Evolutionary conservation across 2,888 invertebrate species (phyloP).

Genomic region (Plagiodera versicolora): DNA sequence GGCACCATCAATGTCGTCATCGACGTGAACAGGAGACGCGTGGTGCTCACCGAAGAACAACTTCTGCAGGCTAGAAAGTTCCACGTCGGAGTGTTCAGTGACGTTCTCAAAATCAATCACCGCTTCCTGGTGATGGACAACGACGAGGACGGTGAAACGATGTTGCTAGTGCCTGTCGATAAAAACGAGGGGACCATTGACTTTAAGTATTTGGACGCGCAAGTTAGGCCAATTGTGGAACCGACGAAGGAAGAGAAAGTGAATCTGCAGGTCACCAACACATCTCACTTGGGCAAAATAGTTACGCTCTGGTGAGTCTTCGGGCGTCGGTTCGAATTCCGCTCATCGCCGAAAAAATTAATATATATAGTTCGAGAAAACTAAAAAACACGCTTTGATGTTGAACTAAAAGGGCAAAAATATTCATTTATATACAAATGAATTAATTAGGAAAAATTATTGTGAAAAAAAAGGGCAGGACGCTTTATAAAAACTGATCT

Average conservation of each 20-base stretch:
- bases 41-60: not conserved
- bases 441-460: too few species aligned
- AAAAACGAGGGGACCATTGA: conserved; percentile 57
- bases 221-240: conserved; percentile 52
- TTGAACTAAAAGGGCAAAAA: too few species aligned
- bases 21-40: conserved; percentile 53
- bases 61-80: not conserved
- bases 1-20: conserved; percentile 63
- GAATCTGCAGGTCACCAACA: conserved; percentile 58
- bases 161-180: conserved; percentile 57
- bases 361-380: too few species aligned
- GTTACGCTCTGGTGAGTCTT: conserved; percentile 83
- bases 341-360: too few species aligned
- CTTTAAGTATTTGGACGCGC: conserved; percentile 60
- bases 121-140: conserved; percentile 61
- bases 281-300: conserved; percentile 71
- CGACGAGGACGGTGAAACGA: conserved; percentile 55
- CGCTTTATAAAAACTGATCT: too few species aligned
- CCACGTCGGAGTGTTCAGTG: conserved; percentile 64
- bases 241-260: conserved; percentile 58
- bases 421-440: too few species aligned
- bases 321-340: too few species aligned
- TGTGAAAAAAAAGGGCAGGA: too few species aligned
- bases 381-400: too few species aligned
- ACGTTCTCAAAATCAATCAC: conserved; percentile 67